phyloP scores from a whole-genome alignment of 2,797 vertebrate species.

The Pseudomugil tenellus region DNA sequence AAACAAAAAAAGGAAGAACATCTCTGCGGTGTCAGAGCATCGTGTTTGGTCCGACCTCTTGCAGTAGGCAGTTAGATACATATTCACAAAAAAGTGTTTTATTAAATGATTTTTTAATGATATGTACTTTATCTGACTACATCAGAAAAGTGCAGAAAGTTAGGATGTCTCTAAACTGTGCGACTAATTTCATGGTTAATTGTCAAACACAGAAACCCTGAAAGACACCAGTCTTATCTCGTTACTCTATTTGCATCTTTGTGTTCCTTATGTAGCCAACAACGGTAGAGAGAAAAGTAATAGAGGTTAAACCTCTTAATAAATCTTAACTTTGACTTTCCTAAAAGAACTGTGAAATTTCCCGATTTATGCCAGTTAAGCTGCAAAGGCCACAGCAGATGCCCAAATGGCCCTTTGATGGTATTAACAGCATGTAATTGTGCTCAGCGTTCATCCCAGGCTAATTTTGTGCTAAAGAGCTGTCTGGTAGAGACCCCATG shows the following conservation, averaged over 20 bases:
- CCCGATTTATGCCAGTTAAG: background rate
- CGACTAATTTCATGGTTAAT: too few relatives aligned
- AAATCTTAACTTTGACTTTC: background rate
- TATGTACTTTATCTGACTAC: too few relatives aligned
- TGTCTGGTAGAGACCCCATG: constrained; percentile 44
- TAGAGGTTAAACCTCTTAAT: background rate
- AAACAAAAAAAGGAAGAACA: background rate
- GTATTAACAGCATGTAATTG: constrained; percentile 54
- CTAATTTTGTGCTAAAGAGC: constrained; percentile 70
- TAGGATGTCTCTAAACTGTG: too few relatives aligned
- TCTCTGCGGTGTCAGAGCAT: background rate
- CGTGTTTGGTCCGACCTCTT: constrained; percentile 42
- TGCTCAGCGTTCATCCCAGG: constrained; percentile 47
- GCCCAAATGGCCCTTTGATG: constrained; percentile 41
- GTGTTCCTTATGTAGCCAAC: background rate
- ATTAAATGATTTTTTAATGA: too few relatives aligned
- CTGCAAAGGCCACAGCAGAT: constrained; percentile 19
- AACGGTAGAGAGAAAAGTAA: background rate
- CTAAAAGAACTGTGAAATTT: background rate
- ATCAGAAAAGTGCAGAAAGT: too few relatives aligned
- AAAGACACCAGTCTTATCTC: too few relatives aligned
- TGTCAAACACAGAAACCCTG: too few relatives aligned
- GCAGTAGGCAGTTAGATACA: constrained; percentile 13
- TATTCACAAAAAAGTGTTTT: background rate
- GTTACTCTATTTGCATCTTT: background rate